Evolutionary conservation across 2,113 vertebrate species (phyloP).

Genomic region (Ginglymostoma cirratum): DNA sequence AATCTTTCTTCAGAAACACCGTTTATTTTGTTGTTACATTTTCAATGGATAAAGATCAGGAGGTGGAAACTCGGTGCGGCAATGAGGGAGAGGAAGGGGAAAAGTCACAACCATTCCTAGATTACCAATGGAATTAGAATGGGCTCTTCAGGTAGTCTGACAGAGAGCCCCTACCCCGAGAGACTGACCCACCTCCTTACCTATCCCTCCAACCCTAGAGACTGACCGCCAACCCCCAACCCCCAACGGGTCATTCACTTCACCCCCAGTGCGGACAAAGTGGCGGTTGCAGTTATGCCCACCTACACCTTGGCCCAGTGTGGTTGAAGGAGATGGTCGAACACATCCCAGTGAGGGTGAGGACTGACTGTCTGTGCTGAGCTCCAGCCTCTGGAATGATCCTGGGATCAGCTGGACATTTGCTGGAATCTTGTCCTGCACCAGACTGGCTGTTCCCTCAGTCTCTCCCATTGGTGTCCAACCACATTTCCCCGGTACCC

Average conservation of each 20-base stretch:
- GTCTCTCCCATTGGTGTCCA: background rate
- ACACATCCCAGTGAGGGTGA: too few relatives aligned
- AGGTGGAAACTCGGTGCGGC: background rate
- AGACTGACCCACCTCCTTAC: too few relatives aligned
- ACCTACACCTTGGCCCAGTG: too few relatives aligned
- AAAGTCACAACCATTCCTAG: background rate
- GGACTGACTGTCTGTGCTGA: too few relatives aligned
- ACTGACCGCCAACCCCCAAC: background rate
- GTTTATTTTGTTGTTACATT: background rate
- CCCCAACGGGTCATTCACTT: background rate
- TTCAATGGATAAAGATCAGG: background rate
- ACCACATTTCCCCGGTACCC: background rate
- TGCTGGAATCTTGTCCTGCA: too few relatives aligned
- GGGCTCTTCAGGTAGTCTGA: too few relatives aligned
- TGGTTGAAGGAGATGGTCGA: too few relatives aligned
- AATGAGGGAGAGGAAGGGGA: background rate
- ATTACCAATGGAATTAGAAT: background rate
- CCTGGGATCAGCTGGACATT: too few relatives aligned
- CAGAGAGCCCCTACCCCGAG: background rate
- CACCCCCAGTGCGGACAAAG: background rate
- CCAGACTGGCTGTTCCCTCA: background rate
- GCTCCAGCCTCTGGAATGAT: too few relatives aligned
- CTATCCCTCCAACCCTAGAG: background rate
- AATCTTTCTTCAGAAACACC: background rate
- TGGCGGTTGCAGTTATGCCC: too few relatives aligned